phyloP scores from a whole-genome alignment of 2,888 invertebrate genomes.

The Scaptomyza flava region DNA sequence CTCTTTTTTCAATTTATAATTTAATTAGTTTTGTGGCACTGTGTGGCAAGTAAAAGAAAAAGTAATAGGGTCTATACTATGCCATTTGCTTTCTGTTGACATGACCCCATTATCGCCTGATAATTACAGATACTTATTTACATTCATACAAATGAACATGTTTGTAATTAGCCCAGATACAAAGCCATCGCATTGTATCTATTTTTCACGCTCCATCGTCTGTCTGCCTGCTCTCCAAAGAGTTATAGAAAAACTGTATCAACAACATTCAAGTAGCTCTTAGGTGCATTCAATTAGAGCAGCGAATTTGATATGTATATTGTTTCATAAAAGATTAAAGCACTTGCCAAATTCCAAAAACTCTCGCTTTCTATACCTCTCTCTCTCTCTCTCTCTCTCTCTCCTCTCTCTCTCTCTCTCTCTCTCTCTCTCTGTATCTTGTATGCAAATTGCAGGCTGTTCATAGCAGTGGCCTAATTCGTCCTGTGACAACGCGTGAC shows the following conservation, averaged over 20 bases:
- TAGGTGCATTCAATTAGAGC: slow-evolving; percentile 45
- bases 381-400: not conserved
- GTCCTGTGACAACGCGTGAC: slow-evolving; percentile 81
- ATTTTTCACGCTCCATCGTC: slow-evolving; percentile 26
- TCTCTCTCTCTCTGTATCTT: not conserved
- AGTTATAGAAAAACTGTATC: slow-evolving; percentile 50
- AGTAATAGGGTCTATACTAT: slow-evolving; percentile 45
- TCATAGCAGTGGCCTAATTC: slow-evolving; percentile 78
- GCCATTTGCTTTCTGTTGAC: slow-evolving; percentile 60
- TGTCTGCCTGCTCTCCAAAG: slow-evolving; percentile 26
- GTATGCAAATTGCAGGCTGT: slow-evolving; percentile 69
- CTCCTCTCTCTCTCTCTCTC: not conserved
- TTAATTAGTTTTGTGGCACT: slow-evolving; percentile 56
- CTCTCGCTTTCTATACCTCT: not conserved
- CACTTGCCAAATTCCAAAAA: slow-evolving; percentile 2
- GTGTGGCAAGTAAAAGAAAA: slow-evolving; percentile 37
- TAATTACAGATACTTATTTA: slow-evolving; percentile 63
- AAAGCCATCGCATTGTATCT: slow-evolving; percentile 57
- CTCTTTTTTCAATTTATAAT: slow-evolving; percentile 58
- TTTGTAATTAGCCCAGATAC: slow-evolving; percentile 67
- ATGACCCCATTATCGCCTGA: slow-evolving; percentile 75
- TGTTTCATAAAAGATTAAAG: slow-evolving; percentile 24
- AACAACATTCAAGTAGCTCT: slow-evolving; percentile 57
- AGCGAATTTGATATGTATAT: slow-evolving; percentile 32
- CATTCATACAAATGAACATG: slow-evolving; percentile 37